Conservation (phyloP, 2,113 vertebrate species). For the Psilopsiagon aymara region DNA sequence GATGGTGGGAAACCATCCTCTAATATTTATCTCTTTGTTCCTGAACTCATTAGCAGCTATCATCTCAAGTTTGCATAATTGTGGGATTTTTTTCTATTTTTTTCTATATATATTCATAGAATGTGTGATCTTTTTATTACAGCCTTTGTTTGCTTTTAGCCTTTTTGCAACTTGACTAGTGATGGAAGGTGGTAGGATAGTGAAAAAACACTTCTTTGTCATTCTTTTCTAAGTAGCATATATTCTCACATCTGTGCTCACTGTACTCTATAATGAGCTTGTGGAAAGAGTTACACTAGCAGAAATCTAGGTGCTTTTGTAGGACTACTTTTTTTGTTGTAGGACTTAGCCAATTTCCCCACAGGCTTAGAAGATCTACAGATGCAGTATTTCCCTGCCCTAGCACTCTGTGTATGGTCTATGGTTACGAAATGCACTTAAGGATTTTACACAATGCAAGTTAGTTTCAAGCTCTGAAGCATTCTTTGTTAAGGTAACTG, state of each 20-base stretch:
- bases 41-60: not conserved
- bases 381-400: no score
- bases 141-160: not conserved
- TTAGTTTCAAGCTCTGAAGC: not conserved
- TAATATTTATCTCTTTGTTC: not conserved
- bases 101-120: not conserved
- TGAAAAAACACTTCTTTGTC: not conserved
- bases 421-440: not conserved
- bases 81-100: rapidly evolving
- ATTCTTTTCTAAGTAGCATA: not conserved
- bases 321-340: not conserved
- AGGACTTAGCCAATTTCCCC: not conserved
- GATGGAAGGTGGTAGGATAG: not conserved
- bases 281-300: not conserved
- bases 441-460: not conserved
- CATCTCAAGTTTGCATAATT: not conserved
- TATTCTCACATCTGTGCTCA: not conserved
- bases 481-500: not conserved
- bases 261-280: not conserved
- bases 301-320: not conserved
- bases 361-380: not conserved
- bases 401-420: not conserved
- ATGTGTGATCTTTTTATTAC: not conserved
- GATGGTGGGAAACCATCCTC: not conserved
- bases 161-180: not conserved